Base-by-base conservation (phyloP, 1,140 invertebrate species). In the Mactra quadrangularis region DNA sequence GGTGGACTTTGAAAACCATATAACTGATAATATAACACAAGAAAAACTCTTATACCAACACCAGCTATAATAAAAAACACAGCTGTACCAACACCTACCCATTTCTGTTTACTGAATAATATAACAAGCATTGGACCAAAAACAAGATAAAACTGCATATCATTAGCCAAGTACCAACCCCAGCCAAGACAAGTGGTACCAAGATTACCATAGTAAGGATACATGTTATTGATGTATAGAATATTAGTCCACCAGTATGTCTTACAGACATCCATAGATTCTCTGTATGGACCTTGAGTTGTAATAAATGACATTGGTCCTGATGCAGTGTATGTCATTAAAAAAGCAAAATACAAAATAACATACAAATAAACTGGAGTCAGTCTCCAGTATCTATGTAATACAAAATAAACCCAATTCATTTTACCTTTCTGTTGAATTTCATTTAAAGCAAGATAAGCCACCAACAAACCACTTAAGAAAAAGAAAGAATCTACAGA, bases 291-390 rank as follows among this genome's bases (percentile, higher is more conserved):
- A 22, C 4, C 68, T 11, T 35, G 25, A 13, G 0, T 6, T 9
- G 31, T 29, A 7, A 74, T 41, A 55, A 66, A 74, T 11, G 4
- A 15, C 31, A 82, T 33, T 0, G 86, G 96, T 1, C 96, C 96
- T 11, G 93, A 89, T 3, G 95, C 95, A 3, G 95, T 87, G 70
- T 96, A 94, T 47, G 95, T 95, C 91, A 95, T 94, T 9, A 96
- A 91, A 87, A 95, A 95, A 0, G 95, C 95, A 86, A 96, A 96
- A 92, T 95, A 96, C 29, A 96, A 96, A 70, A 98, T 93, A 60
- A 96, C 95, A 88, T 96, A 96, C 89, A 97, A 94, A 91, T 97
- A 97, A 0, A 96, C 96, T 0, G 96, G 95, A 0, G 96, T 97
- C 35, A 98, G 94, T 66, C 88, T 86, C 89, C 89, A 90, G 66